Conservation (phyloP, 2,888 invertebrate species). For the Dryadula phaetusa region DNA sequence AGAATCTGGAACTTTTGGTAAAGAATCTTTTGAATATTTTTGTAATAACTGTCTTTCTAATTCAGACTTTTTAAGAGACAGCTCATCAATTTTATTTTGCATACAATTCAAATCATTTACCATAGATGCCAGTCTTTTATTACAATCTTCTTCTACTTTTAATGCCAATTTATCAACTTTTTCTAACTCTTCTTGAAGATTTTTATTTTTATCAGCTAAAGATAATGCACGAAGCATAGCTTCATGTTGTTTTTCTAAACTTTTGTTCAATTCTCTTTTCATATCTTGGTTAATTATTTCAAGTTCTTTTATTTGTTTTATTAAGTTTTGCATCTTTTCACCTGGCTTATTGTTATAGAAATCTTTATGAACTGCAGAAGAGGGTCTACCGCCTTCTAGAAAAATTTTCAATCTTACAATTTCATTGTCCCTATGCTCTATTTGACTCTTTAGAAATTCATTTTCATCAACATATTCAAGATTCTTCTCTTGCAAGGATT, state of each 20-base stretch:
- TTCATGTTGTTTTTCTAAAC: constrained; percentile 89
- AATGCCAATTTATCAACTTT: constrained; percentile 90
- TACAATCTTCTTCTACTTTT: constrained; percentile 90
- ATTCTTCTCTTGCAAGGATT: constrained; percentile 74
- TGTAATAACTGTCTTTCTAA: constrained; percentile 84
- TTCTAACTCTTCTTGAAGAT: constrained; percentile 87
- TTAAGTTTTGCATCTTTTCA: constrained; percentile 81
- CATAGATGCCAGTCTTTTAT: constrained; percentile 86
- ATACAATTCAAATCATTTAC: constrained; percentile 85
- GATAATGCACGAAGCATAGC: constrained; percentile 90
- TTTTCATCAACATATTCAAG: constrained; percentile 71
- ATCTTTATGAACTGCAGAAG: constrained; percentile 86
- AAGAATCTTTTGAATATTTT: constrained; percentile 51
- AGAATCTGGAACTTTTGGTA: constrained; percentile 57
- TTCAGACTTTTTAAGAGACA: constrained; percentile 72
- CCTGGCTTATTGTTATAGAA: constrained; percentile 86
- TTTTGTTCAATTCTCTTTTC: constrained; percentile 78
- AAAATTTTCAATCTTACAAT: constrained; percentile 87
- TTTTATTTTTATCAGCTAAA: constrained; percentile 89
- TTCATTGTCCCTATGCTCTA: constrained; percentile 87
- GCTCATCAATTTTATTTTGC: constrained; percentile 82
- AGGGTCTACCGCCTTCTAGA: constrained; percentile 89
- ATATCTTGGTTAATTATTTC: constrained; percentile 84
- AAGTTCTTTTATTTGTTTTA: constrained; percentile 84
- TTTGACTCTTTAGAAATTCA: constrained; percentile 66